Conservation (phyloP, 2,888 invertebrate genomes). For the Invenusta paracnida region DNA sequence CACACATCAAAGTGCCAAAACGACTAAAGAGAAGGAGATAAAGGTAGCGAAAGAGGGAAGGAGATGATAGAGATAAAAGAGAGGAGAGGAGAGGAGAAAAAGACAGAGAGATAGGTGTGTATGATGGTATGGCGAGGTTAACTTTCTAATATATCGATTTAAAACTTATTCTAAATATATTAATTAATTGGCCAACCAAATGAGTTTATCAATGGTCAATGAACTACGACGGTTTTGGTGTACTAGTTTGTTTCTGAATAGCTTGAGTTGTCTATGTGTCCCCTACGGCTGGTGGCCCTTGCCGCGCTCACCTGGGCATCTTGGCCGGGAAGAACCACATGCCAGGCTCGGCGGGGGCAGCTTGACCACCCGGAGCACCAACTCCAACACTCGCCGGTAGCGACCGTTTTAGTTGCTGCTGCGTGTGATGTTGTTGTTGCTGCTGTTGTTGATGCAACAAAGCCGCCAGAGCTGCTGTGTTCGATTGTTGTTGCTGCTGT, state of each 20-base stretch:
- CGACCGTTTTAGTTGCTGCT: slow-evolving; percentile 11
- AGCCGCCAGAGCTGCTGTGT: slow-evolving; percentile 1
- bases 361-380: background rate
- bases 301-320: slow-evolving; percentile 22
- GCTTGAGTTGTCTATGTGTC: background rate
- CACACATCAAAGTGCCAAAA: background rate
- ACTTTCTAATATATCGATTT: too few species aligned
- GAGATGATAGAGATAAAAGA: background rate
- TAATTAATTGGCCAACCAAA: too few species aligned
- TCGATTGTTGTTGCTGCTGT: background rate
- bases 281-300: slow-evolving; percentile 18
- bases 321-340: slow-evolving; percentile 23
- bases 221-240: too few species aligned
- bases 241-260: background rate
- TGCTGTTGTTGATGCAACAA: slow-evolving; percentile 17
- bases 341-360: background rate
- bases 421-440: background rate
- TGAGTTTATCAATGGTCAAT: too few species aligned
- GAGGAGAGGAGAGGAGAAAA: background rate
- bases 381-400: background rate
- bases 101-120: background rate
- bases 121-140: too few species aligned
- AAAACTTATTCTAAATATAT: too few species aligned
- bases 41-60: background rate
- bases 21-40: background rate